Evolutionary conservation across 2,888 invertebrate genomes (phyloP).

Genomic region (Caenorhabditis afra): DNA sequence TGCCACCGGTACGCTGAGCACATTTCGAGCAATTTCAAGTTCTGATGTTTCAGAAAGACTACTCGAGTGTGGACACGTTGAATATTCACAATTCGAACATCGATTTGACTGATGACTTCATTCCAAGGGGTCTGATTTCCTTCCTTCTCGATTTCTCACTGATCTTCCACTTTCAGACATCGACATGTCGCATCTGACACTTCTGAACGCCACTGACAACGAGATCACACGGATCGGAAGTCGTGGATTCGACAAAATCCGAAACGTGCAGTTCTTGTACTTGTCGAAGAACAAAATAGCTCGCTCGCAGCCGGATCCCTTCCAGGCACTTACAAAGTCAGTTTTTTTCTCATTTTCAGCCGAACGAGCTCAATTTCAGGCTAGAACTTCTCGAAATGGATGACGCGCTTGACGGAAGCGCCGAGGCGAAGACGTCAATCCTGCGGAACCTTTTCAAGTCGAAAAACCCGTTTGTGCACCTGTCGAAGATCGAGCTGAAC

Average conservation of each 20-base stretch:
- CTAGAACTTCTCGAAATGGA: conserved; percentile 39
- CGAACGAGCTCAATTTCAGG: conserved; percentile 21
- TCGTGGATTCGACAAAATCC: conserved; percentile 65
- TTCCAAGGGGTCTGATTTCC: conserved; percentile 29
- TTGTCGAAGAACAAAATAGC: conserved; percentile 61
- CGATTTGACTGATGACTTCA: conserved; percentile 50
- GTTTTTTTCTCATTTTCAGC: not conserved
- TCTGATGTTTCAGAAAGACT: conserved; percentile 1
- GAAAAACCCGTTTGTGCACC: conserved; percentile 58
- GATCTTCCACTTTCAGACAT: conserved; percentile 18
- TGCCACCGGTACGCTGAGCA: not conserved
- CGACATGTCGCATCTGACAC: conserved; percentile 47
- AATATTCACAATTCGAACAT: conserved; percentile 42
- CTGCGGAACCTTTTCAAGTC: conserved; percentile 58
- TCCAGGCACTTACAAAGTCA: conserved; percentile 40
- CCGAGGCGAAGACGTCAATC: conserved; percentile 43
- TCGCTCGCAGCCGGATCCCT: conserved; percentile 48
- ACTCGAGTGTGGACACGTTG: conserved; percentile 38
- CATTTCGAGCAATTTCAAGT: not conserved
- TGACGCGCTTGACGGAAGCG: conserved; percentile 51
- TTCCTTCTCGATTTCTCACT: too few relatives aligned
- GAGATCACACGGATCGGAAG: conserved; percentile 63
- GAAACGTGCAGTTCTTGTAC: conserved; percentile 67
- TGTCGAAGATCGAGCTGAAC: conserved; percentile 63
- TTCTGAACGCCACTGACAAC: conserved; percentile 65